Evolutionary conservation across 2,888 invertebrate species (phyloP).

Genomic region (Athalia cordata): DNA sequence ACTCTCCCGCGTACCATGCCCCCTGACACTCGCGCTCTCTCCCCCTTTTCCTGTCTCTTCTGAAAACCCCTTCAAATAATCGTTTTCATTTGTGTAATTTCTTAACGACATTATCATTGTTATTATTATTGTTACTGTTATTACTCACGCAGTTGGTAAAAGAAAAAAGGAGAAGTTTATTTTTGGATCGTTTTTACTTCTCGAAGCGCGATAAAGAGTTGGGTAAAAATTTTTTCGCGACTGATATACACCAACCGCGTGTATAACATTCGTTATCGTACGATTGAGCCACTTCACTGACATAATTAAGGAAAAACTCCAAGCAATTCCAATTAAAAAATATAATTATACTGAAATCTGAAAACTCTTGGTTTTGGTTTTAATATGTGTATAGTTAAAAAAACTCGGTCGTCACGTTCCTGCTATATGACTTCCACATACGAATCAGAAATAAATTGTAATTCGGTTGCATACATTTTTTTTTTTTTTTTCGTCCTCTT

Average conservation of each 20-base stretch:
- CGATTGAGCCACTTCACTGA: conserved; percentile 33
- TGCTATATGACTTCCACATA: too few relatives aligned
- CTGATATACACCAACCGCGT: conserved; percentile 17
- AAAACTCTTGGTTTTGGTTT: not conserved
- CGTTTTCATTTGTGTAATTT: conserved; percentile 7
- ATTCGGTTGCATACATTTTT: too few relatives aligned
- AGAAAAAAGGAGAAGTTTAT: not conserved
- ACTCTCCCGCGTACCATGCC: conserved; percentile 9
- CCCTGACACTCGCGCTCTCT: not conserved
- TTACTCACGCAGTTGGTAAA: not conserved
- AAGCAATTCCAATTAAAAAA: conserved; percentile 39
- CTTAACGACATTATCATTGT: not conserved
- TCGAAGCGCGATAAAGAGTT: conserved; percentile 1
- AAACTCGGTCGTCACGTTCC: not conserved
- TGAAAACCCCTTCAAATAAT: not conserved
- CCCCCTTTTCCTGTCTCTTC: not conserved
- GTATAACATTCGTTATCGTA: conserved; percentile 21
- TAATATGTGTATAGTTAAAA: not conserved
- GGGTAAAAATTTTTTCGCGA: not conserved
- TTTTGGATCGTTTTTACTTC: not conserved
- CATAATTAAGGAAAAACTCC: conserved; percentile 25
- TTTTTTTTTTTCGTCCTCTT: too few relatives aligned
- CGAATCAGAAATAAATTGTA: too few relatives aligned
- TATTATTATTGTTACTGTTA: not conserved
- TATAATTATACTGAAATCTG: conserved; percentile 27